Evolutionary conservation across 2,888 invertebrate species (phyloP), one percentile per base, ranked within the genome.

Genomic region (Caenorhabditis sp.): DNA sequence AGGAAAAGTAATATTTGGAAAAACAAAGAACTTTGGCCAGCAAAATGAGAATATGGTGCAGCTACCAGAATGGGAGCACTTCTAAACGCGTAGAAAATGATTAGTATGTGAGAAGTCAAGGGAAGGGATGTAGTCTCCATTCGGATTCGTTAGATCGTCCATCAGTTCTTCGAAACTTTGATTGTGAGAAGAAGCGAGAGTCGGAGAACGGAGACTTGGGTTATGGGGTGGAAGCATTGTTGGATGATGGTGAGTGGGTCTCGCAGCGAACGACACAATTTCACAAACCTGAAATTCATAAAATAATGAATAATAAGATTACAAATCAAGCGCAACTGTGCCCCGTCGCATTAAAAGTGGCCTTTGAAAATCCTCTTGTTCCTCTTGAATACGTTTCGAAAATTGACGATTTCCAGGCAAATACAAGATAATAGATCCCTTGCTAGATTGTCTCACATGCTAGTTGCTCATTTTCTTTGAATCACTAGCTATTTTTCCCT

Each of bases 201-300:
- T 16, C 8, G 77, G 63, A 10, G 77, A 70, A 38, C 75, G 75
- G 26, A 76, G 54, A 26, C 4, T 68, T 69, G 73, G 19, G 19
- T 47, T 72, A 10, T n/a, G 28, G 0, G 59, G 73, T n/a, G 72
- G 56, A 8, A 19, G 38, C 16, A 56, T n/a, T 26, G 22, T 14
- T 16, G 38, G 56, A 28, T 44, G 72, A 22, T 59, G 44, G 7
- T n/a, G 58, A 35, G 3, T 66, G 35, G 69, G 54, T 51, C 76
- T 58, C 22, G 69, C 59, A 41, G 77, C 54, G 59, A 38, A 77
- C 0, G 75, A 66, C 7, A 82, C 61, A 0, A 72, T 72, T 44
- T 82, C 82, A 68, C 66, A 66, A 5, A 82, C 82, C 82, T 82
- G 35, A 82, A 70, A 16, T n/a, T n/a, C n/a, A n/a, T n/a, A n/a